Percentiles rank a stretch among this genome's conserved stretches.
These are phyloP conservation scores for Fukomys damarensis DNA, from an alignment of 2,113 vertebrate genomes.

Conservation along the genomic window DNA sequence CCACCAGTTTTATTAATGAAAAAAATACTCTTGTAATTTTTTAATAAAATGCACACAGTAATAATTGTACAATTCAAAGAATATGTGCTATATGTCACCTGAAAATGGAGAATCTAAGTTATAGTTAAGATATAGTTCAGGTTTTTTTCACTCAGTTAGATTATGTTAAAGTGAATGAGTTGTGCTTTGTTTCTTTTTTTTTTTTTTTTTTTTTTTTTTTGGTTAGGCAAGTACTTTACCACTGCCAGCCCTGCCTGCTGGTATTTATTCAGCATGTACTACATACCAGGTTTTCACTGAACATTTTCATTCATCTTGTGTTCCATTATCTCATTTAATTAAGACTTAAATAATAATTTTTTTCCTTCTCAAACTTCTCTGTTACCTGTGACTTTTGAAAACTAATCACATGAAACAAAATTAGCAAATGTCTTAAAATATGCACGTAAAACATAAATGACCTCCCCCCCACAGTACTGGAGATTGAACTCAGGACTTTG, in stretches of 20 bases:
- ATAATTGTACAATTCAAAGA: background rate
- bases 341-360: background rate
- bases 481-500: too few species aligned
- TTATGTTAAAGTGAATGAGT: background rate
- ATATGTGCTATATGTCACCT: background rate
- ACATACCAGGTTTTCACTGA: background rate
- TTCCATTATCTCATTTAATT: background rate
- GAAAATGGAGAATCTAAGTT: slow-evolving; percentile 1
- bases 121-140: background rate
- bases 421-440: background rate
- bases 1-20: background rate
- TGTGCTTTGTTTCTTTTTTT: background rate
- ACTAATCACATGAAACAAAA: background rate
- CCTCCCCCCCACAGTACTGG: too few species aligned
- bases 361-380: background rate
- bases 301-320: background rate
- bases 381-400: background rate
- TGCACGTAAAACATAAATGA: background rate
- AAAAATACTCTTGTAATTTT: background rate
- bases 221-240: background rate
- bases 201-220: too few species aligned
- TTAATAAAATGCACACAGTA: slow-evolving; percentile 33
- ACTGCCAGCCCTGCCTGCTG: background rate
- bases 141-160: background rate
- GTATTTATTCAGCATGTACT: background rate